These are phyloP conservation scores for Pangasius macronema DNA, from an alignment of 2,797 vertebrate genomes.

Conservation along the genomic window DNA sequence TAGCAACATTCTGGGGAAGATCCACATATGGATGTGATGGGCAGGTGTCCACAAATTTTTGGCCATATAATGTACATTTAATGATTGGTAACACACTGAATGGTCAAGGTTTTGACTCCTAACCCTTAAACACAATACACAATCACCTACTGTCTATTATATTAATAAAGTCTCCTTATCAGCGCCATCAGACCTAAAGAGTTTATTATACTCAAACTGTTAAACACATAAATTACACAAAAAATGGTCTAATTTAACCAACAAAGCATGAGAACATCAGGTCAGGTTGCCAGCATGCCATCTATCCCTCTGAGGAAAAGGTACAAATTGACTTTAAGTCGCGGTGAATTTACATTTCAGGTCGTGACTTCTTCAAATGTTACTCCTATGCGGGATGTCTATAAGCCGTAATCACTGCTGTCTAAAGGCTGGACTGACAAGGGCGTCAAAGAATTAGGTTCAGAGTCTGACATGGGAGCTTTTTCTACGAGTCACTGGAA, in stretches of 20 bases:
- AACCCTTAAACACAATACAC: background rate
- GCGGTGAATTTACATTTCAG: too few species aligned
- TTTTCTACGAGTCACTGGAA: background rate
- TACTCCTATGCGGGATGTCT: too few species aligned
- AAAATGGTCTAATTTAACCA: background rate
- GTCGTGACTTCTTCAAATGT: too few species aligned
- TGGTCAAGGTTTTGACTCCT: background rate
- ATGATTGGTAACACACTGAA: background rate
- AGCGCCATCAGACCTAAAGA: background rate
- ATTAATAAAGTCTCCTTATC: background rate
- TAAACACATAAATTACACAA: background rate
- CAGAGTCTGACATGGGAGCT: background rate
- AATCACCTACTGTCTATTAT: background rate
- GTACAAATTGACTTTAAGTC: too few species aligned
- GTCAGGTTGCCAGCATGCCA: background rate
- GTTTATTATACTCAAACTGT: background rate
- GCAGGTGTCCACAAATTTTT: constrained; percentile 10
- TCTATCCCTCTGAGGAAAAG: background rate
- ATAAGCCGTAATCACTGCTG: background rate
- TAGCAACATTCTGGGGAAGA: background rate
- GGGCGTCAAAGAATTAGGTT: background rate
- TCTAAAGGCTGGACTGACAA: background rate
- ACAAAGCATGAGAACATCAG: background rate
- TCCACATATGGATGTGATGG: background rate
- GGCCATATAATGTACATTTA: background rate